Conservation (phyloP, 1,140 invertebrate genomes). For the Listronotus bonariensis region DNA sequence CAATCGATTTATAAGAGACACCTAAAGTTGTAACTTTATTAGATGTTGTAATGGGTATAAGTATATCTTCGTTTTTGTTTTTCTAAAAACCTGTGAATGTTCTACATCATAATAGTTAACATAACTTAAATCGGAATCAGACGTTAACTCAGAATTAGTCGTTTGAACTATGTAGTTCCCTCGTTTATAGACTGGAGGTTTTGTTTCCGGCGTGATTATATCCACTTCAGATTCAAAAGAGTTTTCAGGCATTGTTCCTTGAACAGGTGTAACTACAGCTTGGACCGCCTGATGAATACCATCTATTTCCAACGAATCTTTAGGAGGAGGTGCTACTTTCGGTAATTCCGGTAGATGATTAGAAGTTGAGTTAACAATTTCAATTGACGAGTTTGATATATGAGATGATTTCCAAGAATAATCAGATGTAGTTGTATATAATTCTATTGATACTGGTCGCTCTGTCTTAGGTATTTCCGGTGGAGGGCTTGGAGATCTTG, state of each 20-base stretch:
- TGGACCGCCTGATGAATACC: constrained; percentile 28
- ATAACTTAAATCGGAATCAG: constrained; percentile 48
- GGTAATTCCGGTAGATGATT: constrained; percentile 7
- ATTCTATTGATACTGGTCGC: constrained; percentile 3
- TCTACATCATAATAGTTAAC: constrained; percentile 47
- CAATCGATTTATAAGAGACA: constrained; percentile 13
- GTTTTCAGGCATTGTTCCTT: constrained; percentile 6
- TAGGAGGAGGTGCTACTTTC: constrained; percentile 12
- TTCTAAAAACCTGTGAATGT: constrained; percentile 37
- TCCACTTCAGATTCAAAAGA: not conserved
- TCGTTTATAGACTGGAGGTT: not conserved
- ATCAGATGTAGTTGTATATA: not conserved
- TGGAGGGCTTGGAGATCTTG: constrained; percentile 17
- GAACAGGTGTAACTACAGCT: constrained; percentile 17
- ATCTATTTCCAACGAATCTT: not conserved
- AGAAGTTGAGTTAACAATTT: not conserved
- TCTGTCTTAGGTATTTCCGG: constrained; percentile 7
- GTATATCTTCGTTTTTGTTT: constrained; percentile 28
- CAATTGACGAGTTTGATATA: not conserved
- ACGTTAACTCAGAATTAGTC: constrained; percentile 38
- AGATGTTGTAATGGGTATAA: constrained; percentile 33
- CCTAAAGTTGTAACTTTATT: constrained; percentile 21
- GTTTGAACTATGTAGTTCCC: constrained; percentile 7
- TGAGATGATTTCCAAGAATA: not conserved
- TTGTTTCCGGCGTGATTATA: too few relatives aligned